These are phyloP conservation scores for Cerceris ruficornis DNA, from an alignment of 2,888 invertebrate species.

Conservation along the genomic window DNA sequence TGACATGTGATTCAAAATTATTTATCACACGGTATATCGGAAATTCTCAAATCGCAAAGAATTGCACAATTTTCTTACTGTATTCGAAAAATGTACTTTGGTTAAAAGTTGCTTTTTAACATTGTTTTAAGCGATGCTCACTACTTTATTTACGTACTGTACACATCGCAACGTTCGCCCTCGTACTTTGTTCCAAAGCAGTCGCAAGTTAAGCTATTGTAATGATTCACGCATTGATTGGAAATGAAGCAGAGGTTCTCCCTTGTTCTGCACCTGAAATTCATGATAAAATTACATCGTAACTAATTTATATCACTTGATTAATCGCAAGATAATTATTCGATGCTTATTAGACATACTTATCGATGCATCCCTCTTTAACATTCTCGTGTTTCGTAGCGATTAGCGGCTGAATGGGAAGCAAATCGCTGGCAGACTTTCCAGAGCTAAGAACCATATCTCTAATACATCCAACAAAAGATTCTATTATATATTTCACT, in stretches of 20 bases:
- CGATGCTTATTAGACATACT: conserved; percentile 75
- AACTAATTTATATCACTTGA: not conserved
- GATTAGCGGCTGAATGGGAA: conserved; percentile 91
- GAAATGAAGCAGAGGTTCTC: conserved; percentile 94
- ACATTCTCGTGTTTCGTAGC: conserved; percentile 95
- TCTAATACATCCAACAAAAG: conserved; percentile 95
- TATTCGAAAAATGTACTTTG: too few relatives aligned
- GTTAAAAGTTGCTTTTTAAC: too few relatives aligned
- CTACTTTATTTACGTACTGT: conserved; percentile 86
- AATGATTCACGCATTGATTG: conserved; percentile 95
- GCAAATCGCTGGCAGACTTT: conserved; percentile 91
- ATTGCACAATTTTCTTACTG: too few relatives aligned
- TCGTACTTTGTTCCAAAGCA: conserved; percentile 96
- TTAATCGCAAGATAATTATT: not conserved
- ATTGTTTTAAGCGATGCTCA: not conserved
- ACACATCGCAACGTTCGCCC: conserved; percentile 95
- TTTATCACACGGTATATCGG: too few relatives aligned
- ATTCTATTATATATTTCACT: conserved; percentile 95
- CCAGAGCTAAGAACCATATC: conserved; percentile 93
- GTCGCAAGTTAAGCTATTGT: conserved; percentile 94
- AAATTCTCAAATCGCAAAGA: too few relatives aligned
- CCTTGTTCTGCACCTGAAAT: conserved; percentile 86
- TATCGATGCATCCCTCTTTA: conserved; percentile 93
- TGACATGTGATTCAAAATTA: too few relatives aligned
- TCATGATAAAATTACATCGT: too few relatives aligned